A percentile compares a stretch with the other conserved stretches of the same genome.
Conservation (phyloP, 2,888 invertebrate species). For the Lochmaea capreae region DNA sequence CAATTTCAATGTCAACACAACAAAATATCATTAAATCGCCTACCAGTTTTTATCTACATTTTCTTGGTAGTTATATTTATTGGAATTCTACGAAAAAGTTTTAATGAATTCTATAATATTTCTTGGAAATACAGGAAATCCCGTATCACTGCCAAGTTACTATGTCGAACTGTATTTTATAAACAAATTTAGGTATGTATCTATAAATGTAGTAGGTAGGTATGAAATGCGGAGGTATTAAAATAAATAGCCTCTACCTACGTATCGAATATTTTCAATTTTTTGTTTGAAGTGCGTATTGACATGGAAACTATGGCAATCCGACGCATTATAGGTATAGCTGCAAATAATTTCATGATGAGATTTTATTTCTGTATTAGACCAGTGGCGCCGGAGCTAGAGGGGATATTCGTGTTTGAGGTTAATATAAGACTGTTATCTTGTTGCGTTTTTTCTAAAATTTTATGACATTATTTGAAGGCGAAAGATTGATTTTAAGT, state of each 20-base stretch:
- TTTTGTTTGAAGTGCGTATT: background rate
- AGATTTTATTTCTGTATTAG: too few relatives aligned
- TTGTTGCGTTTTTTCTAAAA: too few relatives aligned
- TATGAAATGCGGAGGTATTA: background rate
- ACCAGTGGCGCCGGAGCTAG: too few relatives aligned
- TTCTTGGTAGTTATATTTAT: constrained; percentile 9
- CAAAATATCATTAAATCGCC: background rate
- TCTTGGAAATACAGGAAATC: constrained; percentile 20
- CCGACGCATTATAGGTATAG: background rate
- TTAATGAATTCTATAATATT: background rate
- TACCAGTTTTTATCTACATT: background rate
- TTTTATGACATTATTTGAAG: too few relatives aligned
- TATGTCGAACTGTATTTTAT: background rate
- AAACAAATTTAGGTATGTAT: constrained; percentile 3
- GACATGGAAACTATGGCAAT: background rate
- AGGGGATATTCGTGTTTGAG: too few relatives aligned
- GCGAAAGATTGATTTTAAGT: too few relatives aligned
- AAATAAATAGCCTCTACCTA: background rate
- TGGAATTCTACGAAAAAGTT: constrained; percentile 2
- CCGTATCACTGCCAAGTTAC: constrained; percentile 7
- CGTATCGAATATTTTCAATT: background rate
- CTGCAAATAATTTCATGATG: too few relatives aligned
- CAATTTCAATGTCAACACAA: constrained; percentile 14
- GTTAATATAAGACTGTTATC: too few relatives aligned
- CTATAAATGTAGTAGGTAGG: background rate